These are phyloP conservation scores for Scrobipalpa costella DNA, from an alignment of 2,888 invertebrate genomes.

Conservation along the genomic window DNA sequence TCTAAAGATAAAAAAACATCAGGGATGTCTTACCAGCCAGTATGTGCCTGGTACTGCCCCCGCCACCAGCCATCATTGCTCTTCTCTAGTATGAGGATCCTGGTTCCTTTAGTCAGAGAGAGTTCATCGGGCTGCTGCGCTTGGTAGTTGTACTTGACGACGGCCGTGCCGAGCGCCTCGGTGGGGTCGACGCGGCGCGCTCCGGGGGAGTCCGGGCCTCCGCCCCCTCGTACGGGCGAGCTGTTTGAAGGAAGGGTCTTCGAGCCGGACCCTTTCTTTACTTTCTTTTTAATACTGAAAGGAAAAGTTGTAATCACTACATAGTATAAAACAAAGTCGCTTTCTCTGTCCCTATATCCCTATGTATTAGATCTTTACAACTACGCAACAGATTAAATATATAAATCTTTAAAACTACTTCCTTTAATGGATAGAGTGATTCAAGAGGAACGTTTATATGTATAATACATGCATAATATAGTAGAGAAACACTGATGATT, in stretches of 20 bases:
- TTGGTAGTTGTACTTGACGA: conserved; percentile 96
- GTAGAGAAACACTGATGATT: no score
- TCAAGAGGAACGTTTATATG: no score
- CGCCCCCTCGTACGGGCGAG: conserved; percentile 87
- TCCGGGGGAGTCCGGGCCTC: conserved; percentile 85
- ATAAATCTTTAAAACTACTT: no score
- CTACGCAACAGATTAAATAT: no score
- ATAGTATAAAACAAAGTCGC: no score
- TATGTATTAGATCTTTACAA: no score
- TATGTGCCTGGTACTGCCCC: conserved; percentile 86
- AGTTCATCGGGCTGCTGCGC: conserved; percentile 98
- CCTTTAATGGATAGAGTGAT: no score
- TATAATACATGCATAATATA: no score
- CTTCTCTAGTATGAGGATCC: conserved; percentile 97
- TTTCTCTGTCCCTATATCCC: no score
- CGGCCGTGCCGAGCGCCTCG: conserved; percentile 93
- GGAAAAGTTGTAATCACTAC: not conserved
- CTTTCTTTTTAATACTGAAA: conserved; percentile 91
- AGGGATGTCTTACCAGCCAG: conserved; percentile 71
- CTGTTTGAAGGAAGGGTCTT: conserved; percentile 93
- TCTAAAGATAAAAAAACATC: no score
- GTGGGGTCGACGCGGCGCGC: conserved; percentile 90
- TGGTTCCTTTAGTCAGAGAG: conserved; percentile 95
- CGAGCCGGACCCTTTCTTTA: conserved; percentile 90
- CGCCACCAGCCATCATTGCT: conserved; percentile 99